Base-by-base conservation (phyloP, 2,797 vertebrate species). In the Dallia pectoralis region DNA sequence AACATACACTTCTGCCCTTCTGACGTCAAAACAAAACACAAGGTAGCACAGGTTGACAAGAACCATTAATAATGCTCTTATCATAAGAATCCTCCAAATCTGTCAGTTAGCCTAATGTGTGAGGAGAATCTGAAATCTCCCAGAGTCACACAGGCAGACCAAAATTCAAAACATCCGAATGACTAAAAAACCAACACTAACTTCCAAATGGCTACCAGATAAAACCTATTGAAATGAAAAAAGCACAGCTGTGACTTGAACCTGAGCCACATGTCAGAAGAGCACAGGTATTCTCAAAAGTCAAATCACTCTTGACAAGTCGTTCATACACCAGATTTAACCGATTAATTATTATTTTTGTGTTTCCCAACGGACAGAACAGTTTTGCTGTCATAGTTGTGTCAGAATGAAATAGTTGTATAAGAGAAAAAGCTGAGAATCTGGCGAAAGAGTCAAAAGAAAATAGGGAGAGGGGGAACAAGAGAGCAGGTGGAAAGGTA, bases 221-320 rank as follows among this genome's bases (percentile, higher is more conserved):
- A 44, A 44, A 44, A 9, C 40, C 2, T 11, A 44, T 44, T 44
- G 40, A 44, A 12, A 44, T 44, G 40, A 11, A 81, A 88, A 87
- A 65, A 86, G 48, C 81, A 82, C 67, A 87, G 86, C 84, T 74
- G 0, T 51, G 74, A 68, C 78, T 67, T 78, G 87, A 86, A 82
- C 68, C 2, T 56, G 67, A 40, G 86, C 89, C 89, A 91, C 88
- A 69, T 89, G 87, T 85, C 87, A 88, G 77, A 78, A 80, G 44
- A 65, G n/a, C 67, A 73, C 74, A 68, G 56, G 40, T 78, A 76
- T 64, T 71, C 68, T 74, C 12, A 8, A 73, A 44, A 78, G 76
- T 77, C 25, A 79, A 83, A 91, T 86, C 77, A 36, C 71, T 77
- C 70, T 77, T 86, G 87, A 91, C 88, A 87, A 59, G 82, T 82